Conservation (phyloP, 2,888 invertebrate genomes). For the Nymphalis urticae region DNA sequence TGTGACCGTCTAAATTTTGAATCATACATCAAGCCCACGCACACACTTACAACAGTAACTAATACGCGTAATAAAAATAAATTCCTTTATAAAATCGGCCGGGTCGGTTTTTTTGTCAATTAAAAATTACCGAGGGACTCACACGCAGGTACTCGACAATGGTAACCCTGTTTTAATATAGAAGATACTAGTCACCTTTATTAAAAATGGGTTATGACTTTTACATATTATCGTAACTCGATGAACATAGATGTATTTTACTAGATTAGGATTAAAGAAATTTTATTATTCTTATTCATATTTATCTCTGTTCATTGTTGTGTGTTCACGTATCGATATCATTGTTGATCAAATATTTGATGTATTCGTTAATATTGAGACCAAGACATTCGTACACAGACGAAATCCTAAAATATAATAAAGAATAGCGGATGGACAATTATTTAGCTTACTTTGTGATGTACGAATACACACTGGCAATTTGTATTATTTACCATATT, state of each 20-base stretch:
- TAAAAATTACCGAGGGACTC: slow-evolving; percentile 73
- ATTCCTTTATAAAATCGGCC: slow-evolving; percentile 73
- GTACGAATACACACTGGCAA: no score
- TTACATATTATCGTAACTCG: background rate
- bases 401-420: no score
- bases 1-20: background rate
- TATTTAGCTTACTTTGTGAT: no score
- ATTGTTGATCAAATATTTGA: no score
- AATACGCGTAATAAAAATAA: slow-evolving; percentile 73
- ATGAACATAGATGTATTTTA: background rate
- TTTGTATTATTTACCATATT: no score
- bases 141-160: slow-evolving; percentile 69
- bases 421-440: no score
- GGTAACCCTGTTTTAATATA: slow-evolving; percentile 38
- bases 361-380: no score
- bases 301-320: no score
- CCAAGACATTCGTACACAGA: no score
- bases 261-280: no score
- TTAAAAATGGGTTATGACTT: slow-evolving; percentile 6
- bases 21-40: slow-evolving; percentile 34
- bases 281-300: no score
- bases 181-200: slow-evolving; percentile 14
- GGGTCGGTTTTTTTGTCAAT: slow-evolving; percentile 78
- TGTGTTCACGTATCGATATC: no score
- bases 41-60: slow-evolving; percentile 56